Evolutionary conservation across 2,888 invertebrate genomes (phyloP).

Genomic region (Heliconius ismenius): DNA sequence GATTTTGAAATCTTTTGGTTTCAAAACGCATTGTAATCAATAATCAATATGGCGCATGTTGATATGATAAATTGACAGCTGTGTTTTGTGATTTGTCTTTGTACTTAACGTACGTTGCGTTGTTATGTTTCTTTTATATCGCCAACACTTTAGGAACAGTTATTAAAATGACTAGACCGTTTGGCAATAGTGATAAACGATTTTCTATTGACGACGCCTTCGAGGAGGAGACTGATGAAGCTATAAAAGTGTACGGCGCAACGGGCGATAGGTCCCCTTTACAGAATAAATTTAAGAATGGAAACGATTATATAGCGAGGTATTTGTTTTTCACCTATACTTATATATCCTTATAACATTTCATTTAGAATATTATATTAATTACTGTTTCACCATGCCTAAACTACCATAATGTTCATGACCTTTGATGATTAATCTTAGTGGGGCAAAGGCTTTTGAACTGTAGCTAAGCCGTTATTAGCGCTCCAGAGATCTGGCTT

Average conservation of each 20-base stretch:
- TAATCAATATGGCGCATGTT: constrained; percentile 75
- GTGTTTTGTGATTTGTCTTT: constrained; percentile 74
- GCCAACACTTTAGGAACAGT: constrained; percentile 56
- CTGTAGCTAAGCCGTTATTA: constrained; percentile 48
- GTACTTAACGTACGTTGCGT: constrained; percentile 52
- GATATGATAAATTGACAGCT: constrained; percentile 78
- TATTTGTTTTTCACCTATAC: constrained; percentile 47
- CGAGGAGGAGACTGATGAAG: constrained; percentile 91
- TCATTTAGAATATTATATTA: constrained; percentile 20
- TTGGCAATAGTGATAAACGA: constrained; percentile 82
- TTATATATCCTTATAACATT: constrained; percentile 23
- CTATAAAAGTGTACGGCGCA: constrained; percentile 66
- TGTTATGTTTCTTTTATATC: constrained; percentile 71
- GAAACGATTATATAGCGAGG: constrained; percentile 71
- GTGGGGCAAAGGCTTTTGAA: constrained; percentile 71
- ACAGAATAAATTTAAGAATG: constrained; percentile 75
- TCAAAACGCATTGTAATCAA: constrained; percentile 29
- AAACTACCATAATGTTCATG: constrained; percentile 56
- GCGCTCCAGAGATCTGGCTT: constrained; percentile 47
- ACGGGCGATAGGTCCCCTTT: constrained; percentile 87
- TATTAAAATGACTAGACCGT: constrained; percentile 77
- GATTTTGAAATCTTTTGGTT: background rate
- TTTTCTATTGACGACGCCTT: constrained; percentile 93
- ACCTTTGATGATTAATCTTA: constrained; percentile 70
- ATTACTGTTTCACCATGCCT: constrained; percentile 27